Base-by-base conservation (phyloP, 2,888 invertebrate genomes). In the Hemicrepidius hirtus region DNA sequence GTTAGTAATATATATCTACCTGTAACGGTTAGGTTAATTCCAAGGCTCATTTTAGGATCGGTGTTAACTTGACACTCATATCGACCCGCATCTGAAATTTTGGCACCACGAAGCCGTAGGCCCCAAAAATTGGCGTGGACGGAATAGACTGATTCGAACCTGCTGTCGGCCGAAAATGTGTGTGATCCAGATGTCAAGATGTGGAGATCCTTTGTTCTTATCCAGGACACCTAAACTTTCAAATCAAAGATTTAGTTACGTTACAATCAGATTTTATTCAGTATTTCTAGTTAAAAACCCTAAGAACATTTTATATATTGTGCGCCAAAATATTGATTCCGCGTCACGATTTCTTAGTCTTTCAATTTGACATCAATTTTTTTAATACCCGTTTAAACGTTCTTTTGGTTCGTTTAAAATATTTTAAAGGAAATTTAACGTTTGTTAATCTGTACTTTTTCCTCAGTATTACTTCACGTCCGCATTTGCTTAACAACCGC, bases 61-160 rank as follows among this genome's bases (percentile, higher is more conserved):
- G 92, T 92, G 86, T 93, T 93, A 81, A 93, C 90, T 86, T 93
- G 93, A 82, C 93, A 93, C 87, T 93, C 93, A 87, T 93, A 93
- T 76, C 89, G 89, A 74, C 93, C 94, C 1, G 90, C 87, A 85
- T 93, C 93, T 20, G 87, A 80, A 64, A 86, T 82, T 73, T 89
- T 89, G 73, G 91, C 89, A n/a, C 88, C 88, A 78, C 88, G 88
- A 77, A 93, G 88, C 79, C 88, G 87, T 78, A 94, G 87, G 69
- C 90, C 88, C 88, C 91, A 91, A 73, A 89, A 89, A 71, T 89
- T 89, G 74, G 87, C 87, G 59, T 85, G 86, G 24, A 85, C 84
- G 53, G 87, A 85, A 78, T 88, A 88, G 46, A 89, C 87, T 4
- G 90, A 89, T 41, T 90, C 88, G 80, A 93, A 92, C 73, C 94